A percentile compares a stretch with the other conserved stretches of the same genome.
These are phyloP conservation scores for Pogonocichla stellata DNA, from an alignment of 2,113 vertebrate genomes.

Conservation along the genomic window DNA sequence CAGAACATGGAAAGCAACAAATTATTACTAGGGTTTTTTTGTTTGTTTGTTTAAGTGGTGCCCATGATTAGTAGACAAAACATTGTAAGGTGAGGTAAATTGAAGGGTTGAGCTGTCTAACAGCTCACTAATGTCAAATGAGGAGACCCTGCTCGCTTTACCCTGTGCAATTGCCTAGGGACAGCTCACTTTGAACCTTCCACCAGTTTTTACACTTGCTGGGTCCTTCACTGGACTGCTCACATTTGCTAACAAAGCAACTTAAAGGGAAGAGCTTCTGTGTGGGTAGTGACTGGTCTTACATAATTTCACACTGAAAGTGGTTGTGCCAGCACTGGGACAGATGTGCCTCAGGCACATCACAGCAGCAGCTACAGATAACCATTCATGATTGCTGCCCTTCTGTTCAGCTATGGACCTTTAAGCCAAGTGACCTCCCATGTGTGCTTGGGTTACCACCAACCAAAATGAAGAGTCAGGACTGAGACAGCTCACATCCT, in stretches of 20 bases:
- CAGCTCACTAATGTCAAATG: not conserved
- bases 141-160: not conserved
- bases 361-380: not conserved
- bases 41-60: not conserved
- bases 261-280: not conserved
- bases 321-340: not conserved
- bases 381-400: not conserved
- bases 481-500: constrained; percentile 23
- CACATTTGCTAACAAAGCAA: not conserved
- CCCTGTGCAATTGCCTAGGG: not conserved
- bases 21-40: not conserved
- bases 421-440: not conserved
- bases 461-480: not conserved
- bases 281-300: not conserved
- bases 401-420: not conserved
- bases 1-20: not conserved
- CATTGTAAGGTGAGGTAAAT: not conserved
- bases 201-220: not conserved
- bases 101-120: not conserved
- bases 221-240: not conserved
- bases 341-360: not conserved
- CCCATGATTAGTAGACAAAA: not conserved
- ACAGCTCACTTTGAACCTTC: not conserved
- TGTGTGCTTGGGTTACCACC: not conserved
- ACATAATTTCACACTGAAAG: not conserved